Base-by-base conservation (phyloP, 1,140 invertebrate species). In the Cherax destructor region DNA sequence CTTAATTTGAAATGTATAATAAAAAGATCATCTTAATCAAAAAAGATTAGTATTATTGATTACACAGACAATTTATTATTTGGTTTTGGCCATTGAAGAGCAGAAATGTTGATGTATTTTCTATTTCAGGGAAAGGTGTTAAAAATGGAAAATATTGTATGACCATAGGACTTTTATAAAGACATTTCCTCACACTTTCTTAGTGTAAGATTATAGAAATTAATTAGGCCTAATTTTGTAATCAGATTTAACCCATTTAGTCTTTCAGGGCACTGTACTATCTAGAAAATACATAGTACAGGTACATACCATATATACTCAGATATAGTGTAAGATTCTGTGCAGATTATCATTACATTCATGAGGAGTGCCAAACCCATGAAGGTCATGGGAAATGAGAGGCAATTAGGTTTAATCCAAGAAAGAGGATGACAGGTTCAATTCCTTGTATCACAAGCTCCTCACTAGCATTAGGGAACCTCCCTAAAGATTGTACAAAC, bases 81-180 rank as follows among this genome's bases (percentile, higher is more conserved):
- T 30, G 24, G 69, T 74, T 74, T 74, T 21, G 9, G 69, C n/a
- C 9, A 21, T 24, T 24, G 24, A 16, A 13, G 50, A 81, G 79
- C n/a, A 59, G 50, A 81, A 59, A 81, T 56, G 50, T 59, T 59
- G 10, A 81, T 30, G n/a, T n/a, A 81, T 81, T 49, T 50, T 81
- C 79, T 81, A 47, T 81, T 81, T 81, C 79, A 59, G 79, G 79
- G 79, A 81, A 81, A 81, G 21, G 52, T 81, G 50, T 81, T 81
- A 50, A 81, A 56, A 81, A 56, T 81, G 30, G 18, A 81, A 81
- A 41, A 18, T n/a, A 81, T 81, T 81, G 18, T 74, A 56, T 59
- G 50, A 56, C 7, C 79, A 81, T 56, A 59, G 69, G 69, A n/a
- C 16, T 74, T 74, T 74, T 74, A 24, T 74, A 6, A 74, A 30